Evolutionary conservation across 2,113 vertebrate species (phyloP).

Genomic region (Hyla sarda): DNA sequence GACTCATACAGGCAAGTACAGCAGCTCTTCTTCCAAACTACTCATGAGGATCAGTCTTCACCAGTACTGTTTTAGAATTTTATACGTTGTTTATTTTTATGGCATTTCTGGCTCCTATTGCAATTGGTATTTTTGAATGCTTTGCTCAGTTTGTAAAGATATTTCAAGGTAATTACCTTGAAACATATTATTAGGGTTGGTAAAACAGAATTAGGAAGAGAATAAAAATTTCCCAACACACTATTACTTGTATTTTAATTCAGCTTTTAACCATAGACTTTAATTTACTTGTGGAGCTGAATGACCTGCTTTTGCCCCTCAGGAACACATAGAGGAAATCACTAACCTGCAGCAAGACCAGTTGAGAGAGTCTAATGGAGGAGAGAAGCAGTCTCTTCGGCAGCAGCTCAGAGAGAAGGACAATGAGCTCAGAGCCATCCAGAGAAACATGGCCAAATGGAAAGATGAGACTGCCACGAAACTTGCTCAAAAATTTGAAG

Average conservation of each 20-base stretch:
- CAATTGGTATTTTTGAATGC: not conserved
- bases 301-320: too few species aligned
- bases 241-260: not conserved
- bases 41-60: not conserved
- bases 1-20: conserved; percentile 67
- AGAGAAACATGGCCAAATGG: conserved; percentile 73
- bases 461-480: conserved; percentile 72
- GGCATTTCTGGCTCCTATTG: not conserved
- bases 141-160: not conserved
- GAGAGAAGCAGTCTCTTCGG: conserved; percentile 62
- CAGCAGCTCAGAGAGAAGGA: conserved; percentile 74
- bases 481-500: conserved; percentile 72
- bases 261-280: not conserved
- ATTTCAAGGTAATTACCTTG: not conserved
- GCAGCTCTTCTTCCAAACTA: not conserved
- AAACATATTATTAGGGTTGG: not conserved
- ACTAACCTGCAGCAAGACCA: conserved; percentile 67
- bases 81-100: too few species aligned
- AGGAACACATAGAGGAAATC: conserved; percentile 80
- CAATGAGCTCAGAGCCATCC: conserved; percentile 70
- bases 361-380: conserved; percentile 57
- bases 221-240: not conserved
- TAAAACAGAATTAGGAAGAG: not conserved
- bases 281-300: too few species aligned
- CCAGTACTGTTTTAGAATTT: too few species aligned